A percentile compares a stretch with the other conserved stretches of the same genome.
Evolutionary conservation across 35 echinoderm and acorn worm genomes (phyloP).

Genomic region (Strongylocentrotus purpuratus): DNA sequence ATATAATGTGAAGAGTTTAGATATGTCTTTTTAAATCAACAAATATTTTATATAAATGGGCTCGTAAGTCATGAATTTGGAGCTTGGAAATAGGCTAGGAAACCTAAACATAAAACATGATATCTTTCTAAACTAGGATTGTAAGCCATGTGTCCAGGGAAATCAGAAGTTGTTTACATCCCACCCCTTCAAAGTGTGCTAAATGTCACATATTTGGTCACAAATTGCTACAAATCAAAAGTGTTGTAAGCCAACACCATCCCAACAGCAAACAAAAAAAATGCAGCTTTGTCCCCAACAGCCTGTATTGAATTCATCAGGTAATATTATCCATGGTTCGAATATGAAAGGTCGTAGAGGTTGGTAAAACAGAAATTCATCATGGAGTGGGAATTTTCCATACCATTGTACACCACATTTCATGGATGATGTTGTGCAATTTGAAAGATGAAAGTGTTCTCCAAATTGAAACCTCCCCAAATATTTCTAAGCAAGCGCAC

Average conservation of each 20-base stretch:
- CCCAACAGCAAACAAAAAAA: not conserved
- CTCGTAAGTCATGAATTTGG: too few species aligned
- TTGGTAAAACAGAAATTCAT: not conserved
- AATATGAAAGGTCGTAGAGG: conserved; percentile 3
- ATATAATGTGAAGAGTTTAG: not conserved
- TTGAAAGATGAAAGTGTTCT: too few species aligned
- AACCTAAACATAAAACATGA: not conserved
- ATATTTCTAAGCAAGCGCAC: not conserved
- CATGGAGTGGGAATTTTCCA: not conserved
- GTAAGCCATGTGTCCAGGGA: not conserved
- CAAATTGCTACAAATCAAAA: conserved; percentile 12
- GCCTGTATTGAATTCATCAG: not conserved
- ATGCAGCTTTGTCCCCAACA: not conserved
- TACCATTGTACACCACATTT: not conserved
- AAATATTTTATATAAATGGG: not conserved
- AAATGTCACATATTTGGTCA: conserved; percentile 11
- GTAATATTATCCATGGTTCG: not conserved
- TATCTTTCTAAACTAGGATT: not conserved
- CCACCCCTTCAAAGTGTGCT: not conserved
- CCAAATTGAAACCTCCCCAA: not conserved
- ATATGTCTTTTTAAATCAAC: not conserved
- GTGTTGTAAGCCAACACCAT: not conserved
- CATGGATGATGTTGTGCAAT: not conserved
- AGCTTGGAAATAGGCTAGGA: not conserved
- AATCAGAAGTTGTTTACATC: conserved; percentile 12